Base-by-base conservation (phyloP, 2,888 invertebrate species). In the Drosophila affinis region DNA sequence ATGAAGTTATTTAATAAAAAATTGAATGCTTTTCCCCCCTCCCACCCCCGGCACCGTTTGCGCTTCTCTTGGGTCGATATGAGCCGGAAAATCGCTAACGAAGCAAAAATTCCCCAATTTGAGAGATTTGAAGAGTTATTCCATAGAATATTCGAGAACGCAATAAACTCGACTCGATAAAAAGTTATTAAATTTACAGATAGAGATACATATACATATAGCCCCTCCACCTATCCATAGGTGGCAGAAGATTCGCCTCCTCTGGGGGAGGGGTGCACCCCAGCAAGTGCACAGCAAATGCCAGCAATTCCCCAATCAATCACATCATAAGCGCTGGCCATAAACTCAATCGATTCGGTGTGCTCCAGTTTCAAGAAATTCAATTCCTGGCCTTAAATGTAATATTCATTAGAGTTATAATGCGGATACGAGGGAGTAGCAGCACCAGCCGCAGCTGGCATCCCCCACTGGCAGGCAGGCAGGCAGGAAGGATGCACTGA, bases 1-100 rank as follows among this genome's bases (percentile, higher is more conserved):
- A 83, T 76, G 72, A 80, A 88, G 84, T 81, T 88, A 87, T 87
- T 88, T 87, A 81, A 84, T 86, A 83, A 83, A 88, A 39, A 84
- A 88, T 83, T 80, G 87, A 84, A 88, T 80, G 64, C 67, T 69
- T 77, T 65, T 60, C 55, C 54, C 55, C 21, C 21, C 21, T 0
- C 3, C 21, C 21, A 3, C 3, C 21, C 3, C 21, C 21, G 18
- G 2, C 18, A 18, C 39, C 62, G 32, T 14, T 14, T 27, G 32
- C n/a, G 14, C 52, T 69, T 55, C 34, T 62, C 57, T 74, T 70
- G 73, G 7, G 39, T 73, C 64, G 74, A 73, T 64, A 73, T 64
- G 65, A 72, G 48, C 53, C 72, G 73, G 57, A 53, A 67, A 72
- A 72, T 74, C 59, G 75, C 44, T 53, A 44, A 45, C 21, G 32